Evolutionary conservation across 2,888 invertebrate species (phyloP).

Genomic region (Caenorhabditis sp.): DNA sequence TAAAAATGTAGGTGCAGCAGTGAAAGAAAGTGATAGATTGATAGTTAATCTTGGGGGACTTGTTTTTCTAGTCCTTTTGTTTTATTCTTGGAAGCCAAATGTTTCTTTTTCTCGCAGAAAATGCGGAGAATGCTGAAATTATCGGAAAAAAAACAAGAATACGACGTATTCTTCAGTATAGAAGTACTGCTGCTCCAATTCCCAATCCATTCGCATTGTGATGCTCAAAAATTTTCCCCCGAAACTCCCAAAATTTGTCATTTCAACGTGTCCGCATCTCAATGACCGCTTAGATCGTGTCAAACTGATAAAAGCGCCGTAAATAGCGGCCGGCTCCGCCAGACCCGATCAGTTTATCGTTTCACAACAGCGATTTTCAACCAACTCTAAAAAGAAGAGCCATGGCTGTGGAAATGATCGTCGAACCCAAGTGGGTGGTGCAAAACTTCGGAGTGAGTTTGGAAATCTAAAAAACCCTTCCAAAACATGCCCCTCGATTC

Average conservation of each 20-base stretch:
- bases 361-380: conserved; percentile 27
- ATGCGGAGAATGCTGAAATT: too few species aligned
- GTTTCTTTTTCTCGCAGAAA: too few species aligned
- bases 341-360: conserved; percentile 26
- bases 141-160: too few species aligned
- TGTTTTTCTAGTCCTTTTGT: too few species aligned
- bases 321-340: neutral
- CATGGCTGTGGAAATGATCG: conserved; percentile 65
- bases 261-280: too few species aligned
- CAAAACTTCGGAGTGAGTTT: conserved; percentile 64
- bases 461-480: neutral
- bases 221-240: neutral
- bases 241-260: neutral
- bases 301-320: conserved; percentile 37
- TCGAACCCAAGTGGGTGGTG: conserved; percentile 66
- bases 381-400: conserved; percentile 44
- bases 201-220: too few species aligned
- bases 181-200: too few species aligned
- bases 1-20: too few species aligned
- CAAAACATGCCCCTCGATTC: neutral
- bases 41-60: too few species aligned
- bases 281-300: conserved; percentile 17
- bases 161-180: too few species aligned
- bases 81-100: too few species aligned
- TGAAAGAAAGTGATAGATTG: too few species aligned